Base-by-base conservation (phyloP, 2,888 invertebrate genomes). In the Mimachlamys varia region DNA sequence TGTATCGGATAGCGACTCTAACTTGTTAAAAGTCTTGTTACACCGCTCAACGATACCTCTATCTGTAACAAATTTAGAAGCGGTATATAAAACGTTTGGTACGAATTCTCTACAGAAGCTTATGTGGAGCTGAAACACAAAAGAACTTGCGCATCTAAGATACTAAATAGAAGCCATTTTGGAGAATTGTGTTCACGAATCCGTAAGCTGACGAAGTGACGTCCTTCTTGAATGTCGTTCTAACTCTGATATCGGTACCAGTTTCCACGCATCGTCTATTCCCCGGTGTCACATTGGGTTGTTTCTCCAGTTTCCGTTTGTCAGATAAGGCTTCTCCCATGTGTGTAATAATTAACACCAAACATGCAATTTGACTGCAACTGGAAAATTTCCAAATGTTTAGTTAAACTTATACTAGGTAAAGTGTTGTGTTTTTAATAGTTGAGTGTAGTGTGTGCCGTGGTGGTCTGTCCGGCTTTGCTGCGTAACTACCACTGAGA, bases 311-410 rank as follows among this genome's bases (percentile, higher is more conserved):
- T 58, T 58, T 58, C 58, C 58, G 58, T 2, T 19, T 19, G 58
- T 19, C 19, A 58, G 58, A 58, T 58, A 58, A n/a, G 58, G 22
- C 15, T 22, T 22, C 22, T 19, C 58, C 19, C 58, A 4, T 58
- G 58, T 19, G 58, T 58, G n/a, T 58, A 58, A 58, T n/a, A 62
- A 89, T n/a, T 27, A 89, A 89, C 33, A 58, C 89, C 19, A 89
- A 89, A 38, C 44, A 88, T 88, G 49, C 88, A 37, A 49, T 88
- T 38, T 37, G 38, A 5, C 38, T 88, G 49, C 49, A 88, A 12
- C 22, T 49, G 49, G 49, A 49, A 88, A 88, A 88, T 22, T 88
- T 88, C 37, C 88, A 38, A 33, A 38, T 49, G 22, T 89, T n/a
- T 55, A 15, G n/a, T 62, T 88, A 22, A 76, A 90, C 49, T 55